Conservation (phyloP, 2,888 invertebrate species). For the Drosophila fungiperda region DNA sequence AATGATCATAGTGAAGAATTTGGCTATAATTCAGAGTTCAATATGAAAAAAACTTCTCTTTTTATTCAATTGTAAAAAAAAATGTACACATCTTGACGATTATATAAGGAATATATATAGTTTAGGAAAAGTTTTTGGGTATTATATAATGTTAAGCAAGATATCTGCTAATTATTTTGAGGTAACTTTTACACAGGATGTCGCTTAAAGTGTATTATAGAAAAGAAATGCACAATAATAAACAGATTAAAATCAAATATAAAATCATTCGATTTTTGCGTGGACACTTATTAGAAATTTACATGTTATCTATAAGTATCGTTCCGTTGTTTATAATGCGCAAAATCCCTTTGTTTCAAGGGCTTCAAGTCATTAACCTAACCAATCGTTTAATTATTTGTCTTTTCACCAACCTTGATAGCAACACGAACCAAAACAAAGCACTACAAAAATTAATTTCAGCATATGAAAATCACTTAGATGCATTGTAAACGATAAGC, state of each 20-base stretch:
- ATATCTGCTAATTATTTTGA: background rate
- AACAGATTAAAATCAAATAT: background rate
- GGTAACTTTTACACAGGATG: background rate
- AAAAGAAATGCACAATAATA: background rate
- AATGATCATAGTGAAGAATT: background rate
- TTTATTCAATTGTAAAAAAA: background rate
- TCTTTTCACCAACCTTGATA: slow-evolving; percentile 65
- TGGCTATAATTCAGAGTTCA: background rate
- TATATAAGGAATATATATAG: background rate
- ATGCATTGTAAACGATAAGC: slow-evolving; percentile 46
- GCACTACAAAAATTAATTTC: slow-evolving; percentile 41
- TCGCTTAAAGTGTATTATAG: background rate
- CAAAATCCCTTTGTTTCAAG: slow-evolving; percentile 15
- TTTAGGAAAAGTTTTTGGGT: background rate
- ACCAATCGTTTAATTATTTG: slow-evolving; percentile 6
- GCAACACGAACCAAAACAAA: slow-evolving; percentile 29
- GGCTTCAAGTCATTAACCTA: slow-evolving; percentile 23
- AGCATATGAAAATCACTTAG: slow-evolving; percentile 38
- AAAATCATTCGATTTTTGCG: no score
- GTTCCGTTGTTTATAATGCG: slow-evolving; percentile 8
- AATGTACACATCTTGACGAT: background rate
- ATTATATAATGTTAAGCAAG: background rate
- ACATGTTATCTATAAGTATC: slow-evolving; percentile 6
- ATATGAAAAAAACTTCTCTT: background rate
- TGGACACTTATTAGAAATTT: background rate